Evolutionary conservation across 2,113 vertebrate species (phyloP).

Genomic region (Epinephelus cyanopodus): DNA sequence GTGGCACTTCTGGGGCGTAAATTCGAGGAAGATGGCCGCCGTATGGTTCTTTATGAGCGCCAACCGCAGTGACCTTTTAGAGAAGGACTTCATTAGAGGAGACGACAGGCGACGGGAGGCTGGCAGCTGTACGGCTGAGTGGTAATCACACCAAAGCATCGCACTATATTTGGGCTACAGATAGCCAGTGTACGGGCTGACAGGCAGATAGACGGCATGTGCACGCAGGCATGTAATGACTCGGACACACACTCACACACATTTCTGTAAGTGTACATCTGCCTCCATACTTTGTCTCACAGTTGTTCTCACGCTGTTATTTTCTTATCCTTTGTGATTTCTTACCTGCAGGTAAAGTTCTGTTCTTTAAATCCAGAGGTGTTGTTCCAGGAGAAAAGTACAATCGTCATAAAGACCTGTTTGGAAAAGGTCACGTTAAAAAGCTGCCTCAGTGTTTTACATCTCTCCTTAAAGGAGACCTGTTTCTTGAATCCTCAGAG

Average conservation of each 20-base stretch:
- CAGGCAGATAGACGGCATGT: not conserved
- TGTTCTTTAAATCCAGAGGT: too few species aligned
- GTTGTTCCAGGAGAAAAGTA: too few species aligned
- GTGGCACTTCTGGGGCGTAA: slow-evolving; percentile 11
- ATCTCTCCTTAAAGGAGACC: too few species aligned
- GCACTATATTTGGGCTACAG: slow-evolving; percentile 3
- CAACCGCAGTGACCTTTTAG: not conserved
- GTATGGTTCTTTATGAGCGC: not conserved
- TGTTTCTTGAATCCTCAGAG: too few species aligned
- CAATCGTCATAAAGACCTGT: too few species aligned
- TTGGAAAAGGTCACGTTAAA: too few species aligned
- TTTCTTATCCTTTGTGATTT: not conserved
- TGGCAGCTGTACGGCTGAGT: not conserved
- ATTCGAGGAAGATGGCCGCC: slow-evolving; percentile 4
- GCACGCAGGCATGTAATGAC: slow-evolving; percentile 14
- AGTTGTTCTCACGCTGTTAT: not conserved
- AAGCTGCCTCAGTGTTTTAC: too few species aligned
- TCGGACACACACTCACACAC: not conserved
- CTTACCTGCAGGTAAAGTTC: too few species aligned
- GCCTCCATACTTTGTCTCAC: not conserved
- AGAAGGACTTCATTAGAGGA: slow-evolving; percentile 22
- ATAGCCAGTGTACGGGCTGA: not conserved
- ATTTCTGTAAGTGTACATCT: not conserved
- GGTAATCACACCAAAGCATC: slow-evolving; percentile 9
- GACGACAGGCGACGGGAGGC: slow-evolving; percentile 1